Conservation (phyloP, 2,797 vertebrate species). For the Limnodromus scolopaceus region DNA sequence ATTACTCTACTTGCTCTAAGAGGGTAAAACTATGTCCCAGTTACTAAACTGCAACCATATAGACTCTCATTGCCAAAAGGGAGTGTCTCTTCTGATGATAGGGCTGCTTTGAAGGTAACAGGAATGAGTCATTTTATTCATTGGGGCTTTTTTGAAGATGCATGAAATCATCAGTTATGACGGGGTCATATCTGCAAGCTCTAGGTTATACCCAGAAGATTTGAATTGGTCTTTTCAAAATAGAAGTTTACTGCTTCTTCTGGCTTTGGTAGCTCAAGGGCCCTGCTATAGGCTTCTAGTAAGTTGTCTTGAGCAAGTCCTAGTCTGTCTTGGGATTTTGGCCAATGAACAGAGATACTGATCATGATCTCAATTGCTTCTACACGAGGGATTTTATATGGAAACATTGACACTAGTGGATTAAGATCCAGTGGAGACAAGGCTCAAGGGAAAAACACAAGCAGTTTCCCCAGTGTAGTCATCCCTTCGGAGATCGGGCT, state of each 20-base stretch:
- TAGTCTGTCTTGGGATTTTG: not conserved
- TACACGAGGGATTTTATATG: not conserved
- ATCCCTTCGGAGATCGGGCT: not conserved
- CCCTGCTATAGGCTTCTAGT: not conserved
- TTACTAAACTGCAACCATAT: not conserved
- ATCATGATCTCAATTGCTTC: not conserved
- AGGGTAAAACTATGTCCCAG: not conserved
- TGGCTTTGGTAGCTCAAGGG: not conserved
- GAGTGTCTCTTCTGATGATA: constrained; percentile 12
- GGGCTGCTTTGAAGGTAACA: not conserved
- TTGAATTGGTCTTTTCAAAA: not conserved
- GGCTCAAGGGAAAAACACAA: not conserved
- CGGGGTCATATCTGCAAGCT: not conserved
- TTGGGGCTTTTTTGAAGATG: not conserved
- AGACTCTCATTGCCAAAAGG: not conserved
- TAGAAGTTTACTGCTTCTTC: not conserved
- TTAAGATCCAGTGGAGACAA: not conserved
- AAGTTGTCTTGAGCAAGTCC: not conserved
- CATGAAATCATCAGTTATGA: not conserved
- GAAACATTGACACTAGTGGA: not conserved
- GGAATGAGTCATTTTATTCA: not conserved
- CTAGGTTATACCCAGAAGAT: not conserved
- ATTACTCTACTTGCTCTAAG: not conserved
- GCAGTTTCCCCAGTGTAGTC: not conserved
- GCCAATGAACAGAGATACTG: not conserved